Evolutionary conservation across 53 echinoderm and acorn worm genomes (phyloP), one percentile per base, ranked within the genome.

Genomic region (Stichopus horrens): DNA sequence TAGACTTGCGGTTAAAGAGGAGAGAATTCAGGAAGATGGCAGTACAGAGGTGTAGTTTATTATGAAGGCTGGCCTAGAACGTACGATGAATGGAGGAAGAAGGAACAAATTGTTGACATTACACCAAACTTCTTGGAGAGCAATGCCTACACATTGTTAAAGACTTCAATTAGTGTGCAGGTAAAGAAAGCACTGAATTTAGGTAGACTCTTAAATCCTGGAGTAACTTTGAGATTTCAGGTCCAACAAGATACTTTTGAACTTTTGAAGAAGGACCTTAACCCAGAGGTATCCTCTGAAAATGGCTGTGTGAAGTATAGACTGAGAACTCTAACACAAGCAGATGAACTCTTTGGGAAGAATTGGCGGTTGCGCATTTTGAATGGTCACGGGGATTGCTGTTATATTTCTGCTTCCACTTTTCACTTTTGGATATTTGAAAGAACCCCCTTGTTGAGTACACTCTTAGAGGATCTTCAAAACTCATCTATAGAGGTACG

Each of bases 21-120:
- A 77, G 51, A 77, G 77, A 77, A 77, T 23, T 6, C 77, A 77
- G 53, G 77, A 9, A 51, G 77, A 77, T 77, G 77, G 53, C 77
- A 21, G 22, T 74, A 52, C 53, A 23, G 77, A 77, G 77, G 77
- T 77, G 51, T 11, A 77, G 77, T 77, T 7, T 53, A 77, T 54
- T 77, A 77, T 9, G 7, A 23, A 8, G 77, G 77, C 77, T 77
- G 53, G 53, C 52, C 77, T n/a, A 22, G 7, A 6, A 77, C 3
- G 52, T 77, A 77, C 7, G 77, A 77, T 77, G 77, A 77, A 77
- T 77, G 77, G 77, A 77, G 52, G 52, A 53, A 77, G 77, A 77
- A 77, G 53, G 77, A 22, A 5, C 23, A 77, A 5, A 52, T 77
- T 9, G 53, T 77, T 52, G 77, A 77, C 5, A 52, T 52, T 6